Evolutionary conservation across 2,113 vertebrate species (phyloP).

Genomic region (Rafetus swinhoei): DNA sequence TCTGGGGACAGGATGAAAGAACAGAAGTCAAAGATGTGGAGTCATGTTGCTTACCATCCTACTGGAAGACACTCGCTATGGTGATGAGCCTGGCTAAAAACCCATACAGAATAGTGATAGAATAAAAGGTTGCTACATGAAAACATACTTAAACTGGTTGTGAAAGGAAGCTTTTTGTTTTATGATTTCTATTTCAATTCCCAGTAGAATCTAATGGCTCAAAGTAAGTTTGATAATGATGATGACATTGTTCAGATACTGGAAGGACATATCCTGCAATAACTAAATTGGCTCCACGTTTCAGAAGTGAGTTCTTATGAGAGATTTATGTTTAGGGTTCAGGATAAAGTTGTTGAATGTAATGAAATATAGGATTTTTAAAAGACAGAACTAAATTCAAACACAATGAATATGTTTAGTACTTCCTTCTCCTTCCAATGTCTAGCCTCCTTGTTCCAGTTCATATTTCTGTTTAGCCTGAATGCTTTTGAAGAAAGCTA

Average conservation of each 20-base stretch:
- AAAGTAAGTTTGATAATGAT: conserved; percentile 11
- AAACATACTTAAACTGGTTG: neutral
- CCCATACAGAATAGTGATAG: neutral
- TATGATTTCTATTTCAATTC: neutral
- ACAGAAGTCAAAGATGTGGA: neutral
- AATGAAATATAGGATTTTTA: conserved; percentile 49
- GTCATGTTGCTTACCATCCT: neutral
- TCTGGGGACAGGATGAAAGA: neutral
- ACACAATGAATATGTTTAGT: conserved; percentile 47
- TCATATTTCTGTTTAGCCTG: conserved; percentile 34
- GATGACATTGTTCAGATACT: neutral
- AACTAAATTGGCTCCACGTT: neutral
- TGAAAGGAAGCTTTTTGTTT: neutral
- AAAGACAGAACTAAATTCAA: conserved; percentile 60
- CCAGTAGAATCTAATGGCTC: neutral
- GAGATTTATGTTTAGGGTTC: conserved; percentile 45
- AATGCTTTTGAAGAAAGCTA: conserved; percentile 32
- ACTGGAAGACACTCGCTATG: neutral
- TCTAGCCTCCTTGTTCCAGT: conserved; percentile 12
- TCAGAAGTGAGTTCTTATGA: conserved; percentile 17
- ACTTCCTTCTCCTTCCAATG: conserved; percentile 23
- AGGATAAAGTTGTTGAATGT: conserved; percentile 44
- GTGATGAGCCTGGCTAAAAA: neutral
- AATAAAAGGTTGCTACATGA: neutral
- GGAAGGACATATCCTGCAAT: conserved; percentile 19